A percentile compares a stretch with the other conserved stretches of the same genome.
phyloP scores from a whole-genome alignment of 1,140 invertebrate genomes.

The Paraescarpia echinospica region DNA sequence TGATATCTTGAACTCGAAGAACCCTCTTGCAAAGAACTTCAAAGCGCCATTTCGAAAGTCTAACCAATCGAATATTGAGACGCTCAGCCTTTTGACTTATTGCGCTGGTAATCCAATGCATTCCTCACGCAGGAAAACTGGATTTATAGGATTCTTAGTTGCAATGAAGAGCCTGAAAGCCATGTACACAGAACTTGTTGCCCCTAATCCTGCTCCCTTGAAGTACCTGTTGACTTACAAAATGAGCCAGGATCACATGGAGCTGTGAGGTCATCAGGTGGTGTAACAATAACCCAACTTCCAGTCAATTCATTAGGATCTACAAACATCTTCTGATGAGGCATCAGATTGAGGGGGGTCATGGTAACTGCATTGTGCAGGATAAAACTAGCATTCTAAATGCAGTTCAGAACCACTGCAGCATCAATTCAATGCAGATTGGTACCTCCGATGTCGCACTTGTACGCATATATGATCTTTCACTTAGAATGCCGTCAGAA shows the following conservation, averaged over 20 bases:
- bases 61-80: background rate
- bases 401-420: conserved; percentile 8
- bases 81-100: background rate
- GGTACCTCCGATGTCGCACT: no score
- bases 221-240: background rate
- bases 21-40: conserved; percentile 6
- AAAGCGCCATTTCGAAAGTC: background rate
- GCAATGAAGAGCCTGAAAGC: conserved; percentile 12
- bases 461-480: background rate
- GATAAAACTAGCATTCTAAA: background rate
- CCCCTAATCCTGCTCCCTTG: conserved; percentile 3
- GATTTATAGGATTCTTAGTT: conserved; percentile 6
- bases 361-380: background rate
- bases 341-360: background rate
- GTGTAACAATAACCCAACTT: background rate
- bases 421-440: no score
- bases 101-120: background rate
- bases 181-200: background rate
- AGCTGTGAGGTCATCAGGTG: background rate
- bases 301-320: background rate
- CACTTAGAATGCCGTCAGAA: background rate
- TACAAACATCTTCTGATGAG: conserved; percentile 5
- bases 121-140: conserved; percentile 10
- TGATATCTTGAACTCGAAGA: conserved; percentile 6
- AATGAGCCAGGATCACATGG: conserved; percentile 13